Evolutionary conservation across 2,888 invertebrate genomes (phyloP), one percentile per base, ranked within the genome.

Genomic region (Thysanoteuthis rhombus): DNA sequence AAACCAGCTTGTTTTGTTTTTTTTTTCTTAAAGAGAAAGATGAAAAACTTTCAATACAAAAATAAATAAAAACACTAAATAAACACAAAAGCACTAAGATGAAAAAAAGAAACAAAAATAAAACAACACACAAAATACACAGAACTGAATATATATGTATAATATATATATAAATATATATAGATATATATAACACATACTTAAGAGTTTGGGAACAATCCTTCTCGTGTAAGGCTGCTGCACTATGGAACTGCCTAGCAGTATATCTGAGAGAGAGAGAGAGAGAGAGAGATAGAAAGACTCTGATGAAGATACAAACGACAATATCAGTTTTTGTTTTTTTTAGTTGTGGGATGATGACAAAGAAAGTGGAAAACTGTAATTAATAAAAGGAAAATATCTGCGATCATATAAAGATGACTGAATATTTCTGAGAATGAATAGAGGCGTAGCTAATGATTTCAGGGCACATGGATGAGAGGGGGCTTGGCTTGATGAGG

Each of bases 121-220:
- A 90, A 16, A 75, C n/a, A 75, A 75, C 12, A 75, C 52, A 52
- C 25, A 52, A 52, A n/a, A n/a, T n/a, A 75, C 75, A 75, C 16
- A n/a, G n/a, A 22, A 52, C 19, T 52, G 52, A 52, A 75, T n/a
- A 12, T n/a, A 75, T n/a, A 75, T 75, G n/a, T 75, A n/a, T n/a
- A n/a, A 75, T 75, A 75, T 75, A 75, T 75, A 75, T 75, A n/a
- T 75, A 75, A n/a, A 75, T 75, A 75, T 75, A 75, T 75, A 75
- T 75, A 75, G n/a, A 75, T 75, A 75, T 75, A 75, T 75, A 75
- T 75, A 36, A 75, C 75, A 75, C n/a, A 75, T 75, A 75, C 75
- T 75, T 75, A 75, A 75, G 75, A 75, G 75, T 75, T 36, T 75
- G 75, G 75, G 75, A n/a, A 75, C 75, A 75, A 16, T 75, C 75